phyloP scores from a whole-genome alignment of 2,797 vertebrate species.

The Pteronotus mesoamericanus region DNA sequence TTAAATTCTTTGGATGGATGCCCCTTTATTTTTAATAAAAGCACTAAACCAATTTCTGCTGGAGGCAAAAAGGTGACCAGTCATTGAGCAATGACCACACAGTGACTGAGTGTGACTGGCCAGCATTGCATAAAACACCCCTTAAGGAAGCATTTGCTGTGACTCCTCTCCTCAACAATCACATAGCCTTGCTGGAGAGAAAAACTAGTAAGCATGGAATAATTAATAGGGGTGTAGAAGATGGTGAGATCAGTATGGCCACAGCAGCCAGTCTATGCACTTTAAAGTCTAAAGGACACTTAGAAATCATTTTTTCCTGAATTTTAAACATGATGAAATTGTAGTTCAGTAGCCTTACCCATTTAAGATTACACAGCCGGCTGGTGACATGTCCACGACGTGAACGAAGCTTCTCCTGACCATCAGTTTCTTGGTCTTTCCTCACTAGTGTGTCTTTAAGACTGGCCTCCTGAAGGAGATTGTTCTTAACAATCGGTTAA shows the following conservation, averaged over 20 bases:
- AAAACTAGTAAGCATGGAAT: neutral
- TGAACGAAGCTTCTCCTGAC: neutral
- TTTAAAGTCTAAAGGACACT: neutral
- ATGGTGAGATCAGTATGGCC: neutral
- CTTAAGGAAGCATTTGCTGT: neutral
- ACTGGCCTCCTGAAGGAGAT: neutral
- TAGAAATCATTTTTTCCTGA: neutral
- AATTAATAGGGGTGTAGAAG: neutral
- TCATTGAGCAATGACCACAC: neutral
- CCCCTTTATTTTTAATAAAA: conserved; percentile 20
- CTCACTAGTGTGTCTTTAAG: neutral
- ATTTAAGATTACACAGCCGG: neutral
- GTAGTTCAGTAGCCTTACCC: neutral
- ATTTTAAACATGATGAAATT: neutral
- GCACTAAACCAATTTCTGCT: neutral
- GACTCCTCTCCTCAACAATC: neutral
- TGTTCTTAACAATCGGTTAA: neutral
- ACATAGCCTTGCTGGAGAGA: neutral
- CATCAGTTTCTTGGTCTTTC: neutral
- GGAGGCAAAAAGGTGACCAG: neutral
- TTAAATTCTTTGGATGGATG: neutral
- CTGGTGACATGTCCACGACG: neutral
- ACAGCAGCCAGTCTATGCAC: neutral
- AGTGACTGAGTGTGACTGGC: neutral
- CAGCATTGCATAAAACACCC: neutral